Evolutionary conservation across 2,888 invertebrate species (phyloP).

Genomic region (Meteorus colon): DNA sequence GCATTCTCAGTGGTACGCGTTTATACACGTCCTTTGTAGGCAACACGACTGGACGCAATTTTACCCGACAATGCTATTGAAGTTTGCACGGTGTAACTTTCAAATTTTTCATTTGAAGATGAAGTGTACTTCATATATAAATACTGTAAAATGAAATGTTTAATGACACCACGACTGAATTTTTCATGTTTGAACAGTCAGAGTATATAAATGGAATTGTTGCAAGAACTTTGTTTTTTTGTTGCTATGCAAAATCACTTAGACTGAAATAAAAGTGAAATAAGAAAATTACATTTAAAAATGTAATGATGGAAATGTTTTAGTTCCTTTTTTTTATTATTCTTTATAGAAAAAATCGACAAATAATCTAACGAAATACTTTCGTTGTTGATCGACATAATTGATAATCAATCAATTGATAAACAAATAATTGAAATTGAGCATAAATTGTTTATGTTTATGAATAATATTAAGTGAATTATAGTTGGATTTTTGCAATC

Average conservation of each 20-base stretch:
- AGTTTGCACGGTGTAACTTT: neutral
- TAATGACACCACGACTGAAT: neutral
- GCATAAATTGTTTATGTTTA: too few relatives aligned
- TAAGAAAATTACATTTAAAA: neutral
- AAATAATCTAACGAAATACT: too few relatives aligned
- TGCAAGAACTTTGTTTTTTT: too few relatives aligned
- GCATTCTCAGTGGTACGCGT: neutral
- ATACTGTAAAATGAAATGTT: neutral
- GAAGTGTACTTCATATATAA: neutral
- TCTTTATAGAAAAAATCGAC: too few relatives aligned
- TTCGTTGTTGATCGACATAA: too few relatives aligned
- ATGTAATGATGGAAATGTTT: neutral
- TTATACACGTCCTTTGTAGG: neutral
- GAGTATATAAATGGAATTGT: neutral
- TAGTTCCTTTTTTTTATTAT: neutral
- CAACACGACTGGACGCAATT: constrained; percentile 51
- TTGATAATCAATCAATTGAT: too few relatives aligned
- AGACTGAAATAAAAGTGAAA: too few relatives aligned
- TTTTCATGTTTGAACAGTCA: neutral
- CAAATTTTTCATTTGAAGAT: neutral
- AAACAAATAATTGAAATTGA: too few relatives aligned
- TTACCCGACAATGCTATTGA: constrained; percentile 48
- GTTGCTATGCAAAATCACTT: too few relatives aligned
- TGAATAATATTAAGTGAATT: too few relatives aligned
- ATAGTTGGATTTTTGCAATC: too few relatives aligned